Conservation (phyloP, 1,140 invertebrate species). For the Maconellicoccus hirsutus region DNA sequence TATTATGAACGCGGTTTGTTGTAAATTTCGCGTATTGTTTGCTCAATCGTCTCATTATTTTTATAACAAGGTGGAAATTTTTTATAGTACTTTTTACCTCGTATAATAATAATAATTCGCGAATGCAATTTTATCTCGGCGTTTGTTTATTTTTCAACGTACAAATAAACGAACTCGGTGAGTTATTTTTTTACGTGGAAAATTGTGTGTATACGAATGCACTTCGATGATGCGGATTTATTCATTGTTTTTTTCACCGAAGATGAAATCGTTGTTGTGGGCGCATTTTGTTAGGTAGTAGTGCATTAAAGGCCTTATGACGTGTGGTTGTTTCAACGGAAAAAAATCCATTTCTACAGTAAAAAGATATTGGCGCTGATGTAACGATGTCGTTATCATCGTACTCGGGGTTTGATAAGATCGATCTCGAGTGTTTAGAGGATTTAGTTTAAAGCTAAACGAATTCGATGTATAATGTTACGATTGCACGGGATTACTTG, state of each 20-base stretch:
- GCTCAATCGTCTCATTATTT: background rate
- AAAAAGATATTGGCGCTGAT: conserved; percentile 17
- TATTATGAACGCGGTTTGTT: background rate
- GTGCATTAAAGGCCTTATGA: background rate
- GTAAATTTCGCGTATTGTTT: background rate
- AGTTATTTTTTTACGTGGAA: too few species aligned
- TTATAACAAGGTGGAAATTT: background rate
- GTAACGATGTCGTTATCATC: conserved; percentile 16
- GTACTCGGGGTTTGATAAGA: conserved; percentile 3
- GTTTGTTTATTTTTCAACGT: background rate
- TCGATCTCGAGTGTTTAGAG: conserved; percentile 4
- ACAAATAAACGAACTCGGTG: background rate
- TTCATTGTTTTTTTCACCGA: background rate
- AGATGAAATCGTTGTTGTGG: background rate
- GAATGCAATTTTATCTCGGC: background rate
- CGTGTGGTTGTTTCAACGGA: background rate
- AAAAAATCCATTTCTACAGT: conserved; percentile 15
- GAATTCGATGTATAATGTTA: conserved; percentile 18
- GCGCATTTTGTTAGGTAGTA: too few species aligned
- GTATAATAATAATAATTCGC: background rate
- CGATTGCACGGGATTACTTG: conserved; percentile 14
- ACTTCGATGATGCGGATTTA: background rate
- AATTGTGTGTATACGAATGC: background rate
- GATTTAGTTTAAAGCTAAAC: conserved; percentile 9
- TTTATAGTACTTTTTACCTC: background rate